These are phyloP conservation scores for Poecile atricapillus DNA, from an alignment of 2,113 vertebrate species.

Conservation along the genomic window DNA sequence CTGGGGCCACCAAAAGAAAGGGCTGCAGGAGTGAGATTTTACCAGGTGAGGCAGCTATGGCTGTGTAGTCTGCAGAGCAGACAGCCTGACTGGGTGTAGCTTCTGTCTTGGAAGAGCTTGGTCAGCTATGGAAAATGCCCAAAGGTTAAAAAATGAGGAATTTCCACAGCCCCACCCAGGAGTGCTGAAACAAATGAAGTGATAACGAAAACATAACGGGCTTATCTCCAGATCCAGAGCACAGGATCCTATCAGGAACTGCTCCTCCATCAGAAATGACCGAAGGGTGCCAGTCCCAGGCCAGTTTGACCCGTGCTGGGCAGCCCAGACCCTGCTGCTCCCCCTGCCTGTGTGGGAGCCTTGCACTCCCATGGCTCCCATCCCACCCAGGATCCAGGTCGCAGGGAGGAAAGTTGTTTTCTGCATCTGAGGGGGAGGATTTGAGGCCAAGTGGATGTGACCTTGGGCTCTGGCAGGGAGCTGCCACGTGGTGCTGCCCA, in stretches of 20 bases:
- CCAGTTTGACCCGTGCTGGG: rapidly evolving
- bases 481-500: not conserved
- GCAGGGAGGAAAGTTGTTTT: not conserved
- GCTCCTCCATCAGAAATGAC: not conserved
- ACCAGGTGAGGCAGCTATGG: not conserved
- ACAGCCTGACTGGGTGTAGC: not conserved
- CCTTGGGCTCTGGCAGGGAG: not conserved
- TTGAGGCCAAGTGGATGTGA: not conserved
- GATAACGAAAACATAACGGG: not conserved
- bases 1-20: not conserved
- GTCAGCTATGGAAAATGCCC: not conserved
- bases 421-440: not conserved
- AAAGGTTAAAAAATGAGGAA: not conserved
- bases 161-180: not conserved
- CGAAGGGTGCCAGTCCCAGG: not conserved
- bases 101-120: not conserved
- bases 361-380: rapidly evolving
- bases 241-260: not conserved
- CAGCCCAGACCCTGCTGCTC: not conserved
- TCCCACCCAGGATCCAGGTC: not conserved
- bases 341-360: not conserved
- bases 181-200: constrained; percentile 10
- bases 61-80: not conserved
- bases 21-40: not conserved
- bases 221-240: not conserved